Base-by-base conservation (phyloP, 2,113 vertebrate species). In the Tachysurus fulvidraco region DNA sequence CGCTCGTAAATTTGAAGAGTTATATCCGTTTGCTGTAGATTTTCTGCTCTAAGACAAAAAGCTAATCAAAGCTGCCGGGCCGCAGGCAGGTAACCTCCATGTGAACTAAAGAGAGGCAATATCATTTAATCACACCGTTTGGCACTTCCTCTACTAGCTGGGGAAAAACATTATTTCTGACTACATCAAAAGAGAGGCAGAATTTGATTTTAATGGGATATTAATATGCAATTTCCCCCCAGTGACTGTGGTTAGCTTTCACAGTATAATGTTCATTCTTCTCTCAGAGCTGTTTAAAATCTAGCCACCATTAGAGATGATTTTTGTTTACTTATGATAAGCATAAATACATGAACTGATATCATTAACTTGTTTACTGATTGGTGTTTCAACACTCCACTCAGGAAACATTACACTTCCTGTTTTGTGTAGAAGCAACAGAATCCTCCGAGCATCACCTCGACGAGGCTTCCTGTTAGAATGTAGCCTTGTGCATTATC, bases 61-160 rank as follows among this genome's bases (percentile, higher is more conserved):
- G 94, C 94, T 94, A 94, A 95, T 96, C 95, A 96, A 95, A 96
- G 93, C 91, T 90, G 92, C 89, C 67, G 95, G 92, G 95, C 95
- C 94, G 92, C 91, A 88, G 95, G 95, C 93, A 93, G 94, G 92
- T 96, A 96, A 96, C 95, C 95, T 94, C 92, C 90, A 89, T 82
- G 89, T 96, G 96, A 97, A 96, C 96, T 95, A 94, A 95, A 93
- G 92, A 91, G 92, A 92, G 94, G 95, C 95, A 96, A 95, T 95
- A 96, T 94, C 95, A 93, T 94, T 95, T 96, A 95, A 96, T 96
- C 95, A 93, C 93, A 91, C 90, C 88, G 83, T 83, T 82, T 91
- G 91, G 92, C 90, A 93, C 93, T 93, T 93, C 93, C 94, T 93
- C 76, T 77, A 62, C 86, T 83, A 81, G 78, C 87, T 89, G 83